phyloP scores from a whole-genome alignment of 2,113 vertebrate genomes.

The Charadrius vociferus region DNA sequence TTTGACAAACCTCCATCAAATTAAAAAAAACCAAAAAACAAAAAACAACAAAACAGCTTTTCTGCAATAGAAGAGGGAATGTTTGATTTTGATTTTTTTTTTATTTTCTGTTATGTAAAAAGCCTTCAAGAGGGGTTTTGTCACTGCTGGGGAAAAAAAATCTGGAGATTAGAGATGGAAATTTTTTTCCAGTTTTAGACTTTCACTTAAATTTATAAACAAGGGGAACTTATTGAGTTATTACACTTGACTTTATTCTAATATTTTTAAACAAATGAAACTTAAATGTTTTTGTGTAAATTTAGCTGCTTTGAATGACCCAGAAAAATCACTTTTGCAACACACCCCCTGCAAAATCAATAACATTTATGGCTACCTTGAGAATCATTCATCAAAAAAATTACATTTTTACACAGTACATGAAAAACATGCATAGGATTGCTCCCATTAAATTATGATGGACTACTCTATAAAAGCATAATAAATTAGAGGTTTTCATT shows the following conservation, averaged over 20 bases:
- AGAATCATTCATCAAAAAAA: conserved; percentile 61
- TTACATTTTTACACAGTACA: conserved; percentile 50
- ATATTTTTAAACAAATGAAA: neutral
- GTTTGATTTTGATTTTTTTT: neutral
- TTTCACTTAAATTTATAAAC: neutral
- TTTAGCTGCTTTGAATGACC: neutral
- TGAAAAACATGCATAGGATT: conserved; percentile 42
- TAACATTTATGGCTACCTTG: conserved; percentile 17
- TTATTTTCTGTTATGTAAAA: neutral
- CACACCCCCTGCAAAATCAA: conserved; percentile 55
- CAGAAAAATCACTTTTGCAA: conserved; percentile 40
- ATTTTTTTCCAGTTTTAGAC: neutral
- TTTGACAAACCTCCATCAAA: neutral
- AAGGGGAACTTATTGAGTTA: neutral
- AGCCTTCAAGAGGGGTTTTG: neutral
- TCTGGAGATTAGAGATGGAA: neutral
- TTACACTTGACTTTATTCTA: neutral
- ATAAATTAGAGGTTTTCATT: conserved; percentile 55
- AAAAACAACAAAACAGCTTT: too few relatives aligned
- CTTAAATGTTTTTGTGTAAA: conserved; percentile 19
- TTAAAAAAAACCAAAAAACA: neutral
- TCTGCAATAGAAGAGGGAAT: neutral
- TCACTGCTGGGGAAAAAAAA: neutral
- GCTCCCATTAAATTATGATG: conserved; percentile 39
- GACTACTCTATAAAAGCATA: conserved; percentile 32